Percentiles rank a stretch among this genome's conserved stretches.
These are phyloP conservation scores for Eciton burchellii DNA, from an alignment of 1,140 invertebrate species.

Conservation along the genomic window DNA sequence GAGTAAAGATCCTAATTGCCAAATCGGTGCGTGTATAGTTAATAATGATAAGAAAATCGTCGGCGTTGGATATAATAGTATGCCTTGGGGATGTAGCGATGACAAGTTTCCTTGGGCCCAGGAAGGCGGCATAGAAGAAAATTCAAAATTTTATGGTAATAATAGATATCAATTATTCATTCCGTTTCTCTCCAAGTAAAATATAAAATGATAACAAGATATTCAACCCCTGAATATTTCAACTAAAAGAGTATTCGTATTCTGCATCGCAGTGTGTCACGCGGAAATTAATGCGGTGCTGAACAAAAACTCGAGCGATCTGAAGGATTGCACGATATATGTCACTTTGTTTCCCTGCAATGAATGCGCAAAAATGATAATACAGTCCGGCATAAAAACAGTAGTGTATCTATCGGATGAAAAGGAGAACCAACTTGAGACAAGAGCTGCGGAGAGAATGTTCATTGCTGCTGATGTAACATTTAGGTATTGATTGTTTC, in stretches of 20 bases:
- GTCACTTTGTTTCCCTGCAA: conserved; percentile 97
- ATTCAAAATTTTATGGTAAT: too few species aligned
- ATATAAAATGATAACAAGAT: too few species aligned
- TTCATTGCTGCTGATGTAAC: not conserved
- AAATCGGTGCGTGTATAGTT: conserved; percentile 97
- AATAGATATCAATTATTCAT: too few species aligned
- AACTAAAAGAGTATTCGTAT: too few species aligned
- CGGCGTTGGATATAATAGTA: conserved; percentile 98
- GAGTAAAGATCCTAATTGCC: conserved; percentile 96
- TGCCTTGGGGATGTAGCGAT: conserved; percentile 95
- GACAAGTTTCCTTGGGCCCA: conserved; percentile 97
- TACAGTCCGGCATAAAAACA: conserved; percentile 95
- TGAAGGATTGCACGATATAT: conserved; percentile 94
- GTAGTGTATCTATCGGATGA: conserved; percentile 94
- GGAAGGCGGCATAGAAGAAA: too few species aligned
- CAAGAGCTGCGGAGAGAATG: conserved; percentile 89
- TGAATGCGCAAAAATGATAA: conserved; percentile 98
- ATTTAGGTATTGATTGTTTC: not conserved
- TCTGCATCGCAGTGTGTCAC: conserved; percentile 94
- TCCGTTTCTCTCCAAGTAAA: too few species aligned
- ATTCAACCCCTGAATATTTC: too few species aligned
- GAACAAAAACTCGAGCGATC: conserved; percentile 93
- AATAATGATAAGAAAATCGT: conserved; percentile 96
- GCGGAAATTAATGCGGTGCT: conserved; percentile 98
- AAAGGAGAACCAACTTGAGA: conserved; percentile 88